Conservation (phyloP, 2,888 invertebrate species). For the Nomada goodeniana region DNA sequence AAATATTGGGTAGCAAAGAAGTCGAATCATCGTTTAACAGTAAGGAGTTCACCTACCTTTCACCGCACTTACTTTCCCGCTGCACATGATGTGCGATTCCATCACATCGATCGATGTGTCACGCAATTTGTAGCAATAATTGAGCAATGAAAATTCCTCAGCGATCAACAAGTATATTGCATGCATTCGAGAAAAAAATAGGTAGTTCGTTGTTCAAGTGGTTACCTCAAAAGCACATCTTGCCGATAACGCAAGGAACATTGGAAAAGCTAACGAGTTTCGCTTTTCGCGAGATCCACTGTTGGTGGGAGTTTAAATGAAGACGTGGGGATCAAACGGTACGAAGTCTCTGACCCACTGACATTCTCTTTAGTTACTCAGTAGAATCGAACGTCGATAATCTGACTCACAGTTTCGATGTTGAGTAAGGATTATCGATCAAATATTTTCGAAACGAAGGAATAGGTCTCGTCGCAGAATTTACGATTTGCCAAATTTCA, state of each 20-base stretch:
- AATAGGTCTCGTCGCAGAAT: background rate
- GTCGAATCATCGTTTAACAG: background rate
- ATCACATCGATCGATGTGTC: background rate
- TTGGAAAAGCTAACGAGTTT: slow-evolving; percentile 52
- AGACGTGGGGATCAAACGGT: slow-evolving; percentile 76
- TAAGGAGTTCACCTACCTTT: slow-evolving; percentile 16
- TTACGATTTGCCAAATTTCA: background rate
- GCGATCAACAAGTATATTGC: too few species aligned
- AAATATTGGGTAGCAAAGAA: background rate
- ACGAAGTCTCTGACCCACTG: slow-evolving; percentile 81
- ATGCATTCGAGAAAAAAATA: background rate
- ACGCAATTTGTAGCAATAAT: background rate
- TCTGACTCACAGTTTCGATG: slow-evolving; percentile 48
- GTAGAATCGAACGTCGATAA: slow-evolving; percentile 73
- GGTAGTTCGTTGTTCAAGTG: background rate
- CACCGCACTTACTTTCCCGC: background rate
- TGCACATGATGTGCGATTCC: background rate
- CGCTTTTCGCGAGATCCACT: slow-evolving; percentile 43
- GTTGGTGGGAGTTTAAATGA: slow-evolving; percentile 61
- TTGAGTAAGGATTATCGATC: slow-evolving; percentile 23
- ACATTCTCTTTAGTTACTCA: slow-evolving; percentile 81
- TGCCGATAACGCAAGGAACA: background rate
- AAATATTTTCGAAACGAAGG: background rate
- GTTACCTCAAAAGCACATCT: background rate
- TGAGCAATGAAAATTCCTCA: background rate